phyloP scores from a whole-genome alignment of 2,888 invertebrate genomes.

The Didymodactylos carnosus region DNA sequence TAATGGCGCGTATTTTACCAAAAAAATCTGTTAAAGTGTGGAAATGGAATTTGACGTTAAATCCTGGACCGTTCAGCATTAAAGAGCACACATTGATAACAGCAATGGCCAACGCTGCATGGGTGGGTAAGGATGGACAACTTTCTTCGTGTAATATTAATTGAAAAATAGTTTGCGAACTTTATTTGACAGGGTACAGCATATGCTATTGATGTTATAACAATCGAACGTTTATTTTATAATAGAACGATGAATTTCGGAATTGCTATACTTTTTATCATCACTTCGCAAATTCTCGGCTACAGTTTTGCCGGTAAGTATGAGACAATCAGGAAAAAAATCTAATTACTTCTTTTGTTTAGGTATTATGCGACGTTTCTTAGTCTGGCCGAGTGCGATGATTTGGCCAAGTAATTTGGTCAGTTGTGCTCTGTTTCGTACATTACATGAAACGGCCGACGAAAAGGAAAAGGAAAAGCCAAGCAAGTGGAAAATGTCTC shows the following conservation, averaged over 20 bases:
- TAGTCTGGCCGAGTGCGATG: background rate
- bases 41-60: background rate
- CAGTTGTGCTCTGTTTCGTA: background rate
- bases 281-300: background rate
- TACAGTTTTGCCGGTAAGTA: background rate
- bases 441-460: background rate
- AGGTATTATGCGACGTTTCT: background rate
- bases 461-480: background rate
- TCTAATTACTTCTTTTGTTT: too few species aligned
- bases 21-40: background rate
- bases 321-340: too few species aligned
- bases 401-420: background rate
- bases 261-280: background rate
- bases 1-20: background rate
- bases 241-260: background rate
- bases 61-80: background rate
- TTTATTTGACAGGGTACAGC: background rate
- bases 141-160: too few species aligned
- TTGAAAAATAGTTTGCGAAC: too few species aligned
- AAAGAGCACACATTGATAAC: background rate
- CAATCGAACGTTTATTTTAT: background rate
- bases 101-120: background rate
- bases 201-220: background rate
- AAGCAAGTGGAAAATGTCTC: background rate
- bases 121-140: background rate